Evolutionary conservation across 2,113 vertebrate genomes (phyloP).

Genomic region (Collichthys lucidus): DNA sequence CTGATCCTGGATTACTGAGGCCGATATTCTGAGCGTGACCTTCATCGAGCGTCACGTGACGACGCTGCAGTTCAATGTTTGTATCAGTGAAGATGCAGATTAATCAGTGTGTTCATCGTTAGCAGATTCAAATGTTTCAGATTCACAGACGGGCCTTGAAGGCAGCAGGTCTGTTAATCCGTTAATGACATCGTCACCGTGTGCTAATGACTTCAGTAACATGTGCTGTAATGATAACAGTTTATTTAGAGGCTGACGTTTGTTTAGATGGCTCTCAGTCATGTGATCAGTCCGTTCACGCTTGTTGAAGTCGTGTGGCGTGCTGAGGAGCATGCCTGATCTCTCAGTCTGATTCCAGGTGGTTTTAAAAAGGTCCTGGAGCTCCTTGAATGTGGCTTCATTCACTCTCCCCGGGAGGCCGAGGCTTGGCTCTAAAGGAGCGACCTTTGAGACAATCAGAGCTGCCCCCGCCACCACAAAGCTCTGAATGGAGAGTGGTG

Average conservation of each 20-base stretch:
- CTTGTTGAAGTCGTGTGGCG: neutral
- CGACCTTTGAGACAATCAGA: conserved; percentile 79
- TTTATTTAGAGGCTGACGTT: conserved; percentile 15
- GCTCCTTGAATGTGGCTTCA: neutral
- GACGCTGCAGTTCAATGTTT: no score
- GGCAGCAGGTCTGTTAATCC: neutral
- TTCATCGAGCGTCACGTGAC: no score
- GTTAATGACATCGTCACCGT: neutral
- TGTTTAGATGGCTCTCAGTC: neutral
- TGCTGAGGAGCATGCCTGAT: neutral
- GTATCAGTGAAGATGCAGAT: neutral
- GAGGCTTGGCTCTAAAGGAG: conserved; percentile 43
- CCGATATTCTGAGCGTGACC: no score
- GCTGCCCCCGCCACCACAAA: conserved; percentile 50
- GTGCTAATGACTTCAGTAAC: neutral
- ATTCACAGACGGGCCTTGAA: no score
- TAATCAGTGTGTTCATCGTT: neutral
- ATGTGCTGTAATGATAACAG: neutral
- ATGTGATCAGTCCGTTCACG: neutral
- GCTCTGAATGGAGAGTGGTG: conserved; percentile 49
- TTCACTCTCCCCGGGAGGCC: conserved; percentile 45
- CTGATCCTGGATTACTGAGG: no score
- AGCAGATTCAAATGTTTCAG: neutral
- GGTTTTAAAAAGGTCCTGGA: neutral
- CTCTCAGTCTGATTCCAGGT: conserved; percentile 15